phyloP scores from a whole-genome alignment of 2,113 vertebrate genomes.

The Tupaia tana region DNA sequence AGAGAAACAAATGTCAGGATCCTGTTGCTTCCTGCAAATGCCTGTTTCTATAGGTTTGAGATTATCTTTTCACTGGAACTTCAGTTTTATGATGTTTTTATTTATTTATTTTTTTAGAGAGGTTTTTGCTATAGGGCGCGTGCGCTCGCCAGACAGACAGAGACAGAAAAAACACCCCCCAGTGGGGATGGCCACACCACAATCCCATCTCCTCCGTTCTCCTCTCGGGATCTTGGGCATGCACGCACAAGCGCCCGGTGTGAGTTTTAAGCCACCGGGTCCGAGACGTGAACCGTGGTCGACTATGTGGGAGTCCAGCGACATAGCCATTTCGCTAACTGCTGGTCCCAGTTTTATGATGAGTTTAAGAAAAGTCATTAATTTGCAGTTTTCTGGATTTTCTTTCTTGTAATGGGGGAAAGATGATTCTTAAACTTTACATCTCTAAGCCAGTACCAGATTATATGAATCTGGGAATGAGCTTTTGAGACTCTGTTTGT shows the following conservation, averaged over 20 bases:
- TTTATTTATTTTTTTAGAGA: too few relatives aligned
- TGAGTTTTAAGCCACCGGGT: too few relatives aligned
- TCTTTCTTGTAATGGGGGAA: neutral
- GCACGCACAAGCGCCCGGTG: too few relatives aligned
- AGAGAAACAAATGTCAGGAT: neutral
- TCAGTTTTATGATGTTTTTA: neutral
- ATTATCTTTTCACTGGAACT: conserved; percentile 1
- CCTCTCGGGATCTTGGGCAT: too few relatives aligned
- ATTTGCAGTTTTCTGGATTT: conserved; percentile 17
- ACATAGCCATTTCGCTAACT: too few relatives aligned
- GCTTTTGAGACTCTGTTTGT: conserved; percentile 63
- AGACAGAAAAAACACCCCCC: too few relatives aligned
- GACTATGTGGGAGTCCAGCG: too few relatives aligned
- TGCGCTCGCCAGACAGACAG: too few relatives aligned
- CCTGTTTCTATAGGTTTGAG: conserved; percentile 22
- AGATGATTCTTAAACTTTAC: neutral
- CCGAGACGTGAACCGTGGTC: too few relatives aligned
- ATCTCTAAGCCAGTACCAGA: conserved; percentile 8
- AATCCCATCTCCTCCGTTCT: too few relatives aligned
- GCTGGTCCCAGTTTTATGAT: neutral
- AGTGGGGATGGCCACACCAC: too few relatives aligned
- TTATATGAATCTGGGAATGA: neutral
- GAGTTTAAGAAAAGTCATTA: conserved; percentile 25
- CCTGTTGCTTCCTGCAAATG: neutral
- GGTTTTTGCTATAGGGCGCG: too few relatives aligned